These are phyloP conservation scores for Drosophila yooni DNA, from an alignment of 2,888 invertebrate genomes.

Conservation along the genomic window DNA sequence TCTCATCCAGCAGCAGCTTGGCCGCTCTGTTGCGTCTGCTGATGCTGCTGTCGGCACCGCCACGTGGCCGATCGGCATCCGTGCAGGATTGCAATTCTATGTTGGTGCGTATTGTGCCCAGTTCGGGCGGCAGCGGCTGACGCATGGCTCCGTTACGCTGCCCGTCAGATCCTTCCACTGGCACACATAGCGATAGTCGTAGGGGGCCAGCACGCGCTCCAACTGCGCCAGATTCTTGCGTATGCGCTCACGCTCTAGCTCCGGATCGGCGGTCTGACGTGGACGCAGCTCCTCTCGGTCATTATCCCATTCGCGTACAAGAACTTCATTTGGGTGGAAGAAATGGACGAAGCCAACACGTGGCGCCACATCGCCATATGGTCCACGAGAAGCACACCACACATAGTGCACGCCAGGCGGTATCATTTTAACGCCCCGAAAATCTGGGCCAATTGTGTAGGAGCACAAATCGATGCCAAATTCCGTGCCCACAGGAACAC, in stretches of 20 bases:
- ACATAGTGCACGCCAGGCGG: slow-evolving; percentile 98
- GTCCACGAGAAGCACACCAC: slow-evolving; percentile 88
- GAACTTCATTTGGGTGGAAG: slow-evolving; percentile 92
- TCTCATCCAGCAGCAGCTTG: slow-evolving; percentile 86
- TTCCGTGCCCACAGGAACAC: slow-evolving; percentile 95
- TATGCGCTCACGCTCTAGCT: slow-evolving; percentile 84
- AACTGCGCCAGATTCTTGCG: slow-evolving; percentile 81
- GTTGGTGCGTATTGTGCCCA: slow-evolving; percentile 92
- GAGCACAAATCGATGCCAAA: slow-evolving; percentile 96
- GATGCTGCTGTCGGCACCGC: slow-evolving; percentile 67
- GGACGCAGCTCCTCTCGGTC: slow-evolving; percentile 89
- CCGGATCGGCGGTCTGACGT: slow-evolving; percentile 81
- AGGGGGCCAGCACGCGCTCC: slow-evolving; percentile 91
- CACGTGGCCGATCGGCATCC: slow-evolving; percentile 89
- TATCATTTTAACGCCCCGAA: slow-evolving; percentile 98
- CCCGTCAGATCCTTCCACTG: slow-evolving; percentile 91
- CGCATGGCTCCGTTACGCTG: slow-evolving; percentile 88
- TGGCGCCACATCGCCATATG: slow-evolving; percentile 89
- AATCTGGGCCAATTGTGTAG: slow-evolving; percentile 96
- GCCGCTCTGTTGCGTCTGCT: slow-evolving; percentile 52
- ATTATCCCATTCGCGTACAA: slow-evolving; percentile 95
- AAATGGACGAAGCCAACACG: slow-evolving; percentile 94
- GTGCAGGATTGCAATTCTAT: slow-evolving; percentile 91
- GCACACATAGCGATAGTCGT: slow-evolving; percentile 94
- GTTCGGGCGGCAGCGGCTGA: slow-evolving; percentile 88